Evolutionary conservation across 1,140 invertebrate species (phyloP).

Genomic region (Coboldia fuscipes): DNA sequence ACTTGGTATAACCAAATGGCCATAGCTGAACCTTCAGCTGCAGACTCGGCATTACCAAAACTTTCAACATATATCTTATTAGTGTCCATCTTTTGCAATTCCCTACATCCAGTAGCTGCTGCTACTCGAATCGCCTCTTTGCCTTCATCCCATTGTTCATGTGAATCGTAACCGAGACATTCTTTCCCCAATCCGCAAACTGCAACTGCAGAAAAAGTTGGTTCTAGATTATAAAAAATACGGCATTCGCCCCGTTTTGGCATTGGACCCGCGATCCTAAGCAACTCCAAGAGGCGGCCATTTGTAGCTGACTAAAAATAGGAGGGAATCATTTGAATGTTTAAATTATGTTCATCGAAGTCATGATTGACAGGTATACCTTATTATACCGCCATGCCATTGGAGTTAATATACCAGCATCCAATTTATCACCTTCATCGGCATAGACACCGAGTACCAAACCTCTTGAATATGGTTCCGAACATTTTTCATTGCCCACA

Average conservation of each 20-base stretch:
- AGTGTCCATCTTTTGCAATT: conserved; percentile 24
- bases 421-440: conserved; percentile 16
- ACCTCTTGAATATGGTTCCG: conserved; percentile 14
- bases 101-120: conserved; percentile 33
- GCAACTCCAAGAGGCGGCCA: conserved; percentile 14
- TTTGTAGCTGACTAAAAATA: not conserved
- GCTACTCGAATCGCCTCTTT: conserved; percentile 46
- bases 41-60: conserved; percentile 47
- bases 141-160: conserved; percentile 39
- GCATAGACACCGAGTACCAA: conserved; percentile 16
- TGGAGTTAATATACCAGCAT: conserved; percentile 14
- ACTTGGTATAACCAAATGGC: conserved; percentile 21
- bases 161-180: conserved; percentile 30
- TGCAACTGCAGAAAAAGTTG: conserved; percentile 36
- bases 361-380: conserved; percentile 5
- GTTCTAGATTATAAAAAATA: conserved; percentile 20
- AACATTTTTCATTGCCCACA: conserved; percentile 15
- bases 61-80: conserved; percentile 42
- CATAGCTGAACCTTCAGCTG: conserved; percentile 49
- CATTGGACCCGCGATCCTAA: conserved; percentile 19
- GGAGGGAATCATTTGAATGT: not conserved
- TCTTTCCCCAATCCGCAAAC: conserved; percentile 51
- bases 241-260: conserved; percentile 15
- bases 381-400: conserved; percentile 14
- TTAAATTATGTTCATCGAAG: conserved; percentile 1